A percentile compares a stretch with the other conserved stretches of the same genome.
These are phyloP conservation scores for Dasysyrphus tricinctus DNA, from an alignment of 2,888 invertebrate genomes.

Conservation along the genomic window DNA sequence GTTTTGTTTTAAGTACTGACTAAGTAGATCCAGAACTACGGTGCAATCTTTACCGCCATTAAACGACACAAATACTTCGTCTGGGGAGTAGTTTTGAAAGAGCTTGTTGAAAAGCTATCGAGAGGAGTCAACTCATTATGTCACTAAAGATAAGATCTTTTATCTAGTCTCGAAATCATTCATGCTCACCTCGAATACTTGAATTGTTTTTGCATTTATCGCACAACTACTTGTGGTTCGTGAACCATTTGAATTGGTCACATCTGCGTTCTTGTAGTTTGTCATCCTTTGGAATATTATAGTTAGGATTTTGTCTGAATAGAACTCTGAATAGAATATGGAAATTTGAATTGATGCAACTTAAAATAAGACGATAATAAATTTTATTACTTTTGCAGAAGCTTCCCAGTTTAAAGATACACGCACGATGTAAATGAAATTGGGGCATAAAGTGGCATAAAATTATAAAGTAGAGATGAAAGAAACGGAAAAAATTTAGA, in stretches of 20 bases:
- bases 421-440: conserved; percentile 40
- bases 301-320: background rate
- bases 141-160: conserved; percentile 24
- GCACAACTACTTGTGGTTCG: conserved; percentile 9
- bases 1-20: conserved; percentile 79
- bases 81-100: conserved; percentile 86
- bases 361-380: background rate
- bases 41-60: conserved; percentile 99
- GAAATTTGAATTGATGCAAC: background rate
- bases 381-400: background rate
- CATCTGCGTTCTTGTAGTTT: conserved; percentile 36
- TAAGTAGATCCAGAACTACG: conserved; percentile 90
- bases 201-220: conserved; percentile 18
- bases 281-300: conserved; percentile 45
- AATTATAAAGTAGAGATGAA: background rate
- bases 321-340: background rate
- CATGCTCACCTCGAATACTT: conserved; percentile 57
- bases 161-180: background rate
- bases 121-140: background rate
- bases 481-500: background rate
- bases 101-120: conserved; percentile 86
- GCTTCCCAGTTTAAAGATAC: conserved; percentile 40
- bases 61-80: conserved; percentile 94
- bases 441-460: conserved; percentile 49
- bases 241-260: conserved; percentile 23